Evolutionary conservation across 53 echinoderm and acorn worm genomes (phyloP).

Genomic region (Apostichopus leukothele): DNA sequence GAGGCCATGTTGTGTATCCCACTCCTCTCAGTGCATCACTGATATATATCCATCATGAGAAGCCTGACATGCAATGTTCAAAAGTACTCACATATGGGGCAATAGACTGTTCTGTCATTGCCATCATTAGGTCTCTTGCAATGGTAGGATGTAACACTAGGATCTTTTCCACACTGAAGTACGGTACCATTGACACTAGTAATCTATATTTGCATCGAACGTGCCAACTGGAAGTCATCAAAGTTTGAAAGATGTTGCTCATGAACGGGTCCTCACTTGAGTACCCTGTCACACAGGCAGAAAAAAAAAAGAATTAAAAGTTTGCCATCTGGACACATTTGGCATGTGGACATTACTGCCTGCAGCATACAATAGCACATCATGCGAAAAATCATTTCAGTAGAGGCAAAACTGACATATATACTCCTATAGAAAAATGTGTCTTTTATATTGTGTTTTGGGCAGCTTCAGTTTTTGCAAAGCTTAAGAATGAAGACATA

Average conservation of each 20-base stretch:
- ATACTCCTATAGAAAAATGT: too few relatives aligned
- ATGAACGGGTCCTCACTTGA: conserved; percentile 66
- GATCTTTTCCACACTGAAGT: conserved; percentile 61
- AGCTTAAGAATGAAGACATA: background rate
- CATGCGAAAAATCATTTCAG: background rate
- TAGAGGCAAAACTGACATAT: background rate
- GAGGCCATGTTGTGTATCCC: too few relatives aligned
- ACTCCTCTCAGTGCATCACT: too few relatives aligned
- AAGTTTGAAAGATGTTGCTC: conserved; percentile 54
- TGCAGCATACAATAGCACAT: background rate
- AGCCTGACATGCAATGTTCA: too few relatives aligned
- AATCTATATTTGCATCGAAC: conserved; percentile 85
- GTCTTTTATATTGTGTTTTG: too few relatives aligned
- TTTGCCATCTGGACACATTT: background rate
- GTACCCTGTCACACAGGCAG: background rate
- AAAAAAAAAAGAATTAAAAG: background rate
- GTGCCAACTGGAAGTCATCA: conserved; percentile 67
- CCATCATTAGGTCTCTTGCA: conserved; percentile 60
- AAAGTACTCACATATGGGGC: conserved; percentile 81
- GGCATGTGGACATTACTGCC: too few relatives aligned
- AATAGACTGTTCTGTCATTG: conserved; percentile 82
- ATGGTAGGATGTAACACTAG: conserved; percentile 69
- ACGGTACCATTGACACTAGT: conserved; percentile 59
- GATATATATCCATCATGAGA: too few relatives aligned
- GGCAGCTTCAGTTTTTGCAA: too few relatives aligned